Conservation (phyloP, 2,888 invertebrate genomes). For the Stegana nigrithorax region DNA sequence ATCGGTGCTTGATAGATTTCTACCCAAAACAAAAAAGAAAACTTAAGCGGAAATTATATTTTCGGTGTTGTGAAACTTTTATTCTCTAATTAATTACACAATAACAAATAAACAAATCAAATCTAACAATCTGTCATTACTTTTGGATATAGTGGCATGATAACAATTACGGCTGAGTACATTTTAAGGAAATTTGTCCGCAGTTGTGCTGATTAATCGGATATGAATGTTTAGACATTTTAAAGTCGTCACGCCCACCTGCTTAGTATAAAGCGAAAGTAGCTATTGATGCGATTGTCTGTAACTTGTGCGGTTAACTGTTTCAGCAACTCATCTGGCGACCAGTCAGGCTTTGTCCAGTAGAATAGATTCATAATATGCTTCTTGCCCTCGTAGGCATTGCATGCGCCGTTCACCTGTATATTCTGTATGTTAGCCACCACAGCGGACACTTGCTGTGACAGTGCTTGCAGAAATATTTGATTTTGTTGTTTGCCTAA, state of each 20-base stretch:
- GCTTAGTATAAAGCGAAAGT: constrained; percentile 51
- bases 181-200: no score
- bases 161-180: no score
- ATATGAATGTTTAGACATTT: constrained; percentile 4
- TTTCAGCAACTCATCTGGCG: constrained; percentile 1
- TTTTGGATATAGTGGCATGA: no score
- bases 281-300: constrained; percentile 49
- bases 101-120: no score
- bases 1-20: constrained; percentile 77
- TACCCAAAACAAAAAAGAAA: constrained; percentile 70
- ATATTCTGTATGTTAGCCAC: constrained; percentile 64
- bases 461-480: constrained; percentile 70
- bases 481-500: constrained; percentile 72
- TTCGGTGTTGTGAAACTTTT: no score
- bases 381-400: constrained; percentile 68
- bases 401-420: constrained; percentile 64
- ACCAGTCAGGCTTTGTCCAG: constrained; percentile 56
- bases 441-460: constrained; percentile 68
- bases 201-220: no score
- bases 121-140: no score
- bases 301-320: constrained; percentile 27
- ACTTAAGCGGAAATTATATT: no score
- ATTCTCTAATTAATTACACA: no score
- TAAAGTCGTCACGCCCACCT: no score
- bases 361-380: constrained; percentile 72